Evolutionary conservation across 2,113 vertebrate genomes (phyloP).

Genomic region (Hystrix cristata): DNA sequence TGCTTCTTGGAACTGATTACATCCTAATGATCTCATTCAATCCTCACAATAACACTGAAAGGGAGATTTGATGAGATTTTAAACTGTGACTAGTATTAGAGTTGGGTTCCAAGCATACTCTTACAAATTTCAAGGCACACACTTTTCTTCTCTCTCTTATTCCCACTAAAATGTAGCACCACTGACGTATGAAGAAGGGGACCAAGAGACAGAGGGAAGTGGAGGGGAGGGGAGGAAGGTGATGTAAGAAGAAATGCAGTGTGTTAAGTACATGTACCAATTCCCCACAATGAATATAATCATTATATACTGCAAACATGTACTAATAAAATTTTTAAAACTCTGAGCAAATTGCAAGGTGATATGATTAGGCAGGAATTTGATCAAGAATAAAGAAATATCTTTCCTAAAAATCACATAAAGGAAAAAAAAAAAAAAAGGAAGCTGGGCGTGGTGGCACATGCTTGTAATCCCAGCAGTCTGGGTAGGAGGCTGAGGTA

Average conservation of each 20-base stretch:
- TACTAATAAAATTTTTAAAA: not conserved
- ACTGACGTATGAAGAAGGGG: slow-evolving; percentile 9
- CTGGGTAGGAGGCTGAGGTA: not conserved
- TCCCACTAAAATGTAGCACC: not conserved
- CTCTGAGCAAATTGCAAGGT: not conserved
- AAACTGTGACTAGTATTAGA: not conserved
- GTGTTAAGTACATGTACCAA: not conserved
- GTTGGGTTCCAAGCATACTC: not conserved
- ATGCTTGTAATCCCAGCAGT: not conserved
- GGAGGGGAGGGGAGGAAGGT: not conserved
- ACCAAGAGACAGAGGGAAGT: not conserved
- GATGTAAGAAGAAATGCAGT: not conserved
- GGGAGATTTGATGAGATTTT: not conserved
- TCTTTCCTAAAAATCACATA: not conserved
- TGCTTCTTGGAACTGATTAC: not conserved
- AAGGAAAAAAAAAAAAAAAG: not conserved
- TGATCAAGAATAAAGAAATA: not conserved
- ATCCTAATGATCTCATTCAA: slow-evolving; percentile 23
- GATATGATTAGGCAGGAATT: slow-evolving; percentile 31
- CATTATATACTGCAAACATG: not conserved
- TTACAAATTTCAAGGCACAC: not conserved
- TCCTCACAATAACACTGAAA: slow-evolving; percentile 1
- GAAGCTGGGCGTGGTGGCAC: not conserved
- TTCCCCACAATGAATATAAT: not conserved
- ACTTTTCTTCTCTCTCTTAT: not conserved